Base-by-base conservation (phyloP, 2,888 invertebrate genomes). In the Drosophila colorata region DNA sequence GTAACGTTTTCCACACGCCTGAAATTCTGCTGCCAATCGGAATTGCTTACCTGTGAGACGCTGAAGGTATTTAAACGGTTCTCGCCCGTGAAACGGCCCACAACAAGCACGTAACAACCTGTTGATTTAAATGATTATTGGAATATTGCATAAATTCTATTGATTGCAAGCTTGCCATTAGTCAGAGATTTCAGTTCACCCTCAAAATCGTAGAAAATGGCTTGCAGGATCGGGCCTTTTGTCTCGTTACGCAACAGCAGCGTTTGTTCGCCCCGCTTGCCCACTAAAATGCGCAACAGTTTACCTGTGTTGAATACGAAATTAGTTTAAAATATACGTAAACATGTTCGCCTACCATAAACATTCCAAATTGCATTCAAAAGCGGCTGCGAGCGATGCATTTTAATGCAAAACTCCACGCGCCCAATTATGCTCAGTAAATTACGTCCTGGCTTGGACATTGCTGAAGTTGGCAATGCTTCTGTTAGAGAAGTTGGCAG, bases 141-240 rank as follows among this genome's bases (percentile, higher is more conserved):
- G 4, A 14, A 13, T 38, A 5, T 14, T 2, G 5, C 2, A 2
- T 1, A 13, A 11, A 5, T 23, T 23, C 2, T n/a, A 8, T n/a
- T 13, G 7, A 14, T 28, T 2, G 6, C 8, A 11, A 8, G 5
- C 65, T 72, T 78, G 20, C 86, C 86, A 52, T 55, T 49, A 5
- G n/a, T 52, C 11, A 69, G 37, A 1, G 47, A n/a, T 6, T 57
- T 55, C 4, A 90, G 43, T 31, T 80, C 70, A 1, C 69, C 74
- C 4, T 90, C 74, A 20, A 91, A 91, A 64, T 92, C 92, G 51
- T 89, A 90, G 53, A 80, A 92, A 35, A 91, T 78, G 6, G 88
- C 88, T 66, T 91, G 91, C 0, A 92, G 47, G 8, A 92, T 83
- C 1, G 92, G 91, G 0, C 92, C 92, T 4, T 77, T 68, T 0